A percentile compares a stretch with the other conserved stretches of the same genome.
These are phyloP conservation scores for Scaptomyza montana DNA, from an alignment of 1,140 invertebrate species.

Conservation along the genomic window DNA sequence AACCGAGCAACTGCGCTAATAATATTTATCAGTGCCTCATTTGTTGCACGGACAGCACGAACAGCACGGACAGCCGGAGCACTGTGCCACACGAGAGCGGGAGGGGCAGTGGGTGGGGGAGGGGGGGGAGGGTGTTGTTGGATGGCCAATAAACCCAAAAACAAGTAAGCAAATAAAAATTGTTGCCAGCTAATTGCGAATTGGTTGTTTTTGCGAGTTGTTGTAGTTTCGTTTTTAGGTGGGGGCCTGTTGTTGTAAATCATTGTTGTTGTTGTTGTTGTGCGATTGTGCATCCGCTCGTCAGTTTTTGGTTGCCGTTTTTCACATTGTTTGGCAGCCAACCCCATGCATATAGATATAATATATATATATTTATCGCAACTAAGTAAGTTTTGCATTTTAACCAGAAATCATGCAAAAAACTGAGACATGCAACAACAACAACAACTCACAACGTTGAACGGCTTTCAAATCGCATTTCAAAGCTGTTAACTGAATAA, in stretches of 20 bases:
- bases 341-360: slow-evolving; percentile 56
- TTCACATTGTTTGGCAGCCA: slow-evolving; percentile 68
- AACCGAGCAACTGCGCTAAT: slow-evolving; percentile 66
- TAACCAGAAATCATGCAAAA: slow-evolving; percentile 81
- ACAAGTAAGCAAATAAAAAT: slow-evolving; percentile 65
- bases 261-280: slow-evolving; percentile 25
- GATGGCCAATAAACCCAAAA: slow-evolving; percentile 69
- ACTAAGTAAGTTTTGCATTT: slow-evolving; percentile 76
- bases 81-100: slow-evolving; percentile 2
- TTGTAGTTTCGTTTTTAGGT: slow-evolving; percentile 15
- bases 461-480: slow-evolving; percentile 78
- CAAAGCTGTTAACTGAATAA: slow-evolving; percentile 71
- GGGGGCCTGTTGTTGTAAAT: slow-evolving; percentile 18
- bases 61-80: not conserved
- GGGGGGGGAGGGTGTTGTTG: slow-evolving; percentile 9
- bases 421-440: slow-evolving; percentile 57
- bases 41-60: slow-evolving; percentile 64
- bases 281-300: slow-evolving; percentile 71
- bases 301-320: slow-evolving; percentile 63
- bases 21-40: slow-evolving; percentile 82
- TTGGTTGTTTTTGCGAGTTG: slow-evolving; percentile 1
- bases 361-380: slow-evolving; percentile 75
- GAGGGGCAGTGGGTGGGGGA: not conserved
- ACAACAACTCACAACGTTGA: slow-evolving; percentile 46
- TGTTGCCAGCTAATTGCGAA: slow-evolving; percentile 35